Base-by-base conservation (phyloP, 1,140 invertebrate species). In the Drosophila bocqueti region DNA sequence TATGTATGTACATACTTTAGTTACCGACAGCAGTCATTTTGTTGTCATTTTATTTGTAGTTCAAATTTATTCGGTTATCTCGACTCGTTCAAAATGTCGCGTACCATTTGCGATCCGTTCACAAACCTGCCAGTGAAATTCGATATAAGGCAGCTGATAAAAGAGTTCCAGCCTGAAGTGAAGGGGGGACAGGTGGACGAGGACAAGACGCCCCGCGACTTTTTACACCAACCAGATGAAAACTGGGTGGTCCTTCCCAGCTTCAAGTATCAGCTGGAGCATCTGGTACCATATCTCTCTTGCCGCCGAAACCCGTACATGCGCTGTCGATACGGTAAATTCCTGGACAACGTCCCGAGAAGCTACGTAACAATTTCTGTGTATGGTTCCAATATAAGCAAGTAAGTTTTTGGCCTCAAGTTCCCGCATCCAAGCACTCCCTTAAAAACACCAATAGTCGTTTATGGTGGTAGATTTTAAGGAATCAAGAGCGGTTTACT, bases 41-140 rank as follows among this genome's bases (percentile, higher is more conserved):
- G 71, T 59, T 42, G 45, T 50, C 29, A 34, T 40, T 11, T 57
- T 5, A 24, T 57, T 55, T n/a, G 4, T 6, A 3, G 16, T 16
- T 2, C 9, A 54, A 55, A 46, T 46, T 75, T 29, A 8, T 55
- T 55, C 11, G 40, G 21, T 31, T 43, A 9, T 59, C 29, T 29
- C 34, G 61, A 46, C 47, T 64, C 6, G 1, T n/a, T 52, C 49
- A 84, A 59, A 21, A 68, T 68, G 59, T 31, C 42, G 6, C 72
- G 81, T 47, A 62, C 75, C 8, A 86, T 91, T 65, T 91, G 84
- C 40, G 81, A 91, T 45, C 71, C 89, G 16, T 78, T 78, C 38
- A 83, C 84, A 21, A 52, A 69, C 64, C 75, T 78, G 9, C 89
- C 89, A 7, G 55, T 72, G 2, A 63, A 78, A 47, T 59, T 91